Evolutionary conservation across 2,888 invertebrate genomes (phyloP), one percentile per base, ranked within the genome.

Genomic region (Parnassius orleans): DNA sequence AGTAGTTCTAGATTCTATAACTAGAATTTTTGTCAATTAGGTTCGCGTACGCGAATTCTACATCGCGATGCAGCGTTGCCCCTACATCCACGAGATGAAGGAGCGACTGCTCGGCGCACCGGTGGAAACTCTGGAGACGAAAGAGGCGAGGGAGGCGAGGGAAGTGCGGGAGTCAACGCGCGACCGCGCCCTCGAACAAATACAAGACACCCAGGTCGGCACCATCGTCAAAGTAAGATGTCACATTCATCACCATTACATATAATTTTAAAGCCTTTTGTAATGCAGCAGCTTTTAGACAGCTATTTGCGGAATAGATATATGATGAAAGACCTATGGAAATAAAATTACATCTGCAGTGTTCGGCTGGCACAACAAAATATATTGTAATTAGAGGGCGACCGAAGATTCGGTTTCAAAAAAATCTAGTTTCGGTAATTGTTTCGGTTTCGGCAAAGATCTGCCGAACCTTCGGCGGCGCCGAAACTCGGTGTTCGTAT

Each of bases 51-150:
- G 91, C 87, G 90, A 89, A 83, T 90, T 90, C 77, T 85, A 85
- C 84, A 92, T 93, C 93, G 94, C 93, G 89, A 95, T 95, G 95
- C 95, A 95, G 93, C 94, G 96, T 92, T 97, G 96, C 93, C 97
- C 97, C 80, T 97, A 97, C 93, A 95, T 97, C 90, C 96, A 96
- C 93, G 97, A 97, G 94, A 97, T 97, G 97, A 96, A 96, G 93
- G 96, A 97, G 94, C 95, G 97, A 80, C 93, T 97, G 90, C 93
- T 97, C 76, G 95, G 95, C 79, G 94, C 95, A 79, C 93, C 93
- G 53, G 92, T 93, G 65, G 93, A 94, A 9, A 60, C 59, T n/a
- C 52, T 60, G n/a, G 70, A 94, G 95, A 83, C 93, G 83, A 93
- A 93, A 81, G 86, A 93, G 79, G 69, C 80, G 83, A 65, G 78